Percentiles rank a stretch among this genome's conserved stretches.
These are phyloP conservation scores for Dendrocincla fuliginosa DNA, from an alignment of 2,797 vertebrate genomes.

Conservation along the genomic window DNA sequence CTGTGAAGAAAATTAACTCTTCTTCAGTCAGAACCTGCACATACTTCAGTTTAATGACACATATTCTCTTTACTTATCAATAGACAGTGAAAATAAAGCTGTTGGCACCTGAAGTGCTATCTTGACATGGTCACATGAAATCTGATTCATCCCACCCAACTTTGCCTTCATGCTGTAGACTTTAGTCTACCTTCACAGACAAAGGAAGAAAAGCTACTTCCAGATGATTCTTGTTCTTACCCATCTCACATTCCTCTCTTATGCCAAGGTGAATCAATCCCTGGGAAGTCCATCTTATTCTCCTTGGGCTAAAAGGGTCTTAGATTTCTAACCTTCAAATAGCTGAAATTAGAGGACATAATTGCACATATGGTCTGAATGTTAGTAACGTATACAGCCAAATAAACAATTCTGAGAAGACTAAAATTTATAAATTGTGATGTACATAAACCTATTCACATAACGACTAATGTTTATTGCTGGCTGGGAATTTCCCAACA, in stretches of 20 bases:
- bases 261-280: neutral
- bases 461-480: neutral
- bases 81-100: neutral
- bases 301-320: neutral
- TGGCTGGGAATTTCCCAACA: neutral
- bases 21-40: neutral
- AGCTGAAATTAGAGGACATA: neutral
- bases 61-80: neutral
- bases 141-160: neutral
- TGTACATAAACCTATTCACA: neutral
- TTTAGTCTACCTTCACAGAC: neutral
- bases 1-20: neutral
- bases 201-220: neutral
- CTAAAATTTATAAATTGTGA: neutral
- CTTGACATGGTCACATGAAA: neutral
- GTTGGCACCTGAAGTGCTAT: neutral
- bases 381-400: neutral
- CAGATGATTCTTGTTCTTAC: neutral
- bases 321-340: neutral
- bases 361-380: neutral
- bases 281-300: neutral
- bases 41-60: neutral
- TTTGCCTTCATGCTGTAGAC: neutral
- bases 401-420: neutral
- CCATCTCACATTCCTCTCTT: neutral